Conservation (phyloP, 2,113 vertebrate species). For the Chelonoidis abingdonii region DNA sequence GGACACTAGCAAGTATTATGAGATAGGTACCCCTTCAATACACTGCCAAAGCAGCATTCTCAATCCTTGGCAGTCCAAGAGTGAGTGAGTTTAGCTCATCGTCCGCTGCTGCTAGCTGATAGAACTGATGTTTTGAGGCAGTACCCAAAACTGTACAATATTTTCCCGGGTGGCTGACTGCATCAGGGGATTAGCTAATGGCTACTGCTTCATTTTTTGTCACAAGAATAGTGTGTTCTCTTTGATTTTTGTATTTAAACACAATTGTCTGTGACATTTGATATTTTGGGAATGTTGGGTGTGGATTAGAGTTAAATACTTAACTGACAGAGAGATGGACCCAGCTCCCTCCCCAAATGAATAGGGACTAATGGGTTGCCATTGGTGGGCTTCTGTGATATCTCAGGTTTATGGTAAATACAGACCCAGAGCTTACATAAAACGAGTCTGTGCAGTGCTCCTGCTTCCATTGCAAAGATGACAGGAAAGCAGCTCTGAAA, state of each 20-base stretch:
- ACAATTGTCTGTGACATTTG: neutral
- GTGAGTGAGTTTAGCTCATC: slow-evolving; percentile 16
- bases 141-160: neutral
- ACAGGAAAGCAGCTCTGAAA: neutral
- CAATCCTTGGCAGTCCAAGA: neutral
- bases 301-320: neutral
- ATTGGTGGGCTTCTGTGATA: neutral
- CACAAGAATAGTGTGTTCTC: neutral
- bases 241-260: slow-evolving; percentile 1
- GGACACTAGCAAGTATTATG: neutral
- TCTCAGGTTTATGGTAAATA: neutral
- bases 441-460: neutral
- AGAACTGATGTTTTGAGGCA: slow-evolving; percentile 15
- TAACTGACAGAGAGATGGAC: neutral
- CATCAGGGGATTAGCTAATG: neutral
- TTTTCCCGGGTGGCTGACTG: neutral
- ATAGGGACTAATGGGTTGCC: neutral
- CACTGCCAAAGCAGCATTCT: slow-evolving; percentile 10
- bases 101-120: slow-evolving; percentile 33
- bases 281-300: slow-evolving; percentile 14
- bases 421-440: neutral
- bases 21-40: neutral
- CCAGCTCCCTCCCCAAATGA: fast-evolving
- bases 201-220: neutral
- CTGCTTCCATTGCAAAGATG: neutral